phyloP scores from a whole-genome alignment of 2,888 invertebrate species.

The Cheilosia soror region DNA sequence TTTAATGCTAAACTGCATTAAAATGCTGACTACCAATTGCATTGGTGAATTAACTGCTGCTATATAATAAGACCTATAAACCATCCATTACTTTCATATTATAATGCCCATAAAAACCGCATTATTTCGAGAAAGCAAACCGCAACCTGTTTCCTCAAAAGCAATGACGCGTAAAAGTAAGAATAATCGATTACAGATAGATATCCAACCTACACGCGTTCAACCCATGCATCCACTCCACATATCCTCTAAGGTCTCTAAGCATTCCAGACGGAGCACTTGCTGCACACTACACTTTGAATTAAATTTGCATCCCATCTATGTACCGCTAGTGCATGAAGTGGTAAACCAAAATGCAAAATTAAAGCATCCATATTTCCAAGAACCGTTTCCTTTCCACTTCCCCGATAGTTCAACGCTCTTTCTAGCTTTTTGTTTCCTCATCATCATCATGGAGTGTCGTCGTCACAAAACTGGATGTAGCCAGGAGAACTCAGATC shows the following conservation, averaged over 20 bases:
- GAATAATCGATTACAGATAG: constrained; percentile 47
- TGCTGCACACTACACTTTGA: neutral
- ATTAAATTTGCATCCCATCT: constrained; percentile 28
- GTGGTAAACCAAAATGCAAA: constrained; percentile 1
- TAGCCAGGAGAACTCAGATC: constrained; percentile 38
- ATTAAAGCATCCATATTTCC: constrained; percentile 24
- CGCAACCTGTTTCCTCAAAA: constrained; percentile 25
- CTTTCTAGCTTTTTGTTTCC: constrained; percentile 22
- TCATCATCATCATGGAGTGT: constrained; percentile 13
- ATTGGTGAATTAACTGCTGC: neutral
- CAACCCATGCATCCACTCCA: neutral
- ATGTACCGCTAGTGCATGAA: neutral
- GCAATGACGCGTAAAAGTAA: constrained; percentile 14
- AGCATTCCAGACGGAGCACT: neutral
- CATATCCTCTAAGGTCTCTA: neutral
- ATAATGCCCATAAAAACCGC: constrained; percentile 7
- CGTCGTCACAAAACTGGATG: constrained; percentile 34
- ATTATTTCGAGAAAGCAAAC: constrained; percentile 1
- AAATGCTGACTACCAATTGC: too few relatives aligned
- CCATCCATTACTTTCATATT: constrained; percentile 2
- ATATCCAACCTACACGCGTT: constrained; percentile 12
- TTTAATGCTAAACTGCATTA: too few relatives aligned
- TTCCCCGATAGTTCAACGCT: constrained; percentile 53
- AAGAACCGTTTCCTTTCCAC: constrained; percentile 16
- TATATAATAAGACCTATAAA: neutral